Evolutionary conservation across 2,888 invertebrate genomes (phyloP), one percentile per base, ranked within the genome.

Genomic region (Merodon equestris): DNA sequence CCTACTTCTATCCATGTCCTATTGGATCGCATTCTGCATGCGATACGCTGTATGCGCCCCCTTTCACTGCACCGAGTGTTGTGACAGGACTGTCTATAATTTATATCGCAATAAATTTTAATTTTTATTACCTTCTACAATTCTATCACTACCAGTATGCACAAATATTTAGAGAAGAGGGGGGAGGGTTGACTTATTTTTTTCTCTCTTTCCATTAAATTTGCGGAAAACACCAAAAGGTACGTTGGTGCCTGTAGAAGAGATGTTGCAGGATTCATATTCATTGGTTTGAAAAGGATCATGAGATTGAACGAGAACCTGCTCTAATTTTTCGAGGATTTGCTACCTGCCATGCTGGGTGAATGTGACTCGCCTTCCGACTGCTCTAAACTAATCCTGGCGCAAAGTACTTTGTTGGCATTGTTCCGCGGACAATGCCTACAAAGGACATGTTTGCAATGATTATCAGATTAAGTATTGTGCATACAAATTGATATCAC

Each of bases 401-500:
- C 87, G 86, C 86, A 88, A 88, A 88, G 88, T 86, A 88, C 85
- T 87, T 88, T 88, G 88, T 88, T 84, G 83, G 85, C 86, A 86
- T 88, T 88, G 86, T 88, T 84, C 82, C 83, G 84, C 83, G 83
- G 85, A 87, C 87, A 87, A 86, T 85, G 86, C 83, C 84, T 85
- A 85, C 86, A 85, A 86, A 85, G 86, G 40, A 40, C 85, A 85
- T 88, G 85, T 87, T 86, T 87, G 86, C 85, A 40, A 3, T 40
- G 40, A 40, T 40, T 40, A 88, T 86, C 85, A 40, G 40, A 40
- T 40, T 40, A 40, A 10, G 40, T 85, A 88, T 88, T 88, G 88
- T 88, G 85, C 83, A 85, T 84, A 88, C 87, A 88, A 88, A 88
- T 88, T 88, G 88, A 87, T 87, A 87, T 86, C 86, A 87, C 87